Evolutionary conservation across 1,140 invertebrate genomes (phyloP), one percentile per base, ranked within the genome.

Genomic region (Aphidius gifuensis): DNA sequence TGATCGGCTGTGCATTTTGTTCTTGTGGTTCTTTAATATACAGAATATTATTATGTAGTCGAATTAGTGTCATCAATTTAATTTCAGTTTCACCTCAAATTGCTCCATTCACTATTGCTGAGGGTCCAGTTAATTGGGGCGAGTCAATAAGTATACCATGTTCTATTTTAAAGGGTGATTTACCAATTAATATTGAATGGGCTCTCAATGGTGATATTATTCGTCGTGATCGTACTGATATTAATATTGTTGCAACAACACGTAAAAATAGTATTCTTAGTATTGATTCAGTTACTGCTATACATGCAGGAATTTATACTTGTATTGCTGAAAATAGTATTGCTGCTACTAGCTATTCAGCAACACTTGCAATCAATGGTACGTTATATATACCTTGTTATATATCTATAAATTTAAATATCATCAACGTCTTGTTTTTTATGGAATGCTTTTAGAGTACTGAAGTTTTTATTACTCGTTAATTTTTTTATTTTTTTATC

Each of bases 161-260:
- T 74, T 85, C 85, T 62, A 86, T 90, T 47, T 84, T 86, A 60
- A 90, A 90, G 71, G 91, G 91, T 5, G 90, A 92, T 71, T 81
- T 85, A 61, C 90, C 91, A 1, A 82, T 93, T 47, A 85, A 85
- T 65, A 90, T 83, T 49, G 66, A 71, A 2, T 85, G 83, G 83
- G 72, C 70, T 16, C 75, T 83, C 49, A 82, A 84, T 49, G 78
- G 76, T 11, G 70, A 78, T 61, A 68, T 71, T 23, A 71, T 78
- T 50, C 61, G 75, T 73, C 63, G 60, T 74, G 21, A 68, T 72
- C 47, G 66, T 77, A 53, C 68, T 5, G 79, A 80, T 47, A 71
- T 80, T 53, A 73, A 70, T 64, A 71, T 80, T 54, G 46, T 78
- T 50, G 71, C 76, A 32, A 80, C 74, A 3, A 80, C 80, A 9